Evolutionary conservation across 1,140 invertebrate species (phyloP).

Genomic region (Drosophila ercepeae): DNA sequence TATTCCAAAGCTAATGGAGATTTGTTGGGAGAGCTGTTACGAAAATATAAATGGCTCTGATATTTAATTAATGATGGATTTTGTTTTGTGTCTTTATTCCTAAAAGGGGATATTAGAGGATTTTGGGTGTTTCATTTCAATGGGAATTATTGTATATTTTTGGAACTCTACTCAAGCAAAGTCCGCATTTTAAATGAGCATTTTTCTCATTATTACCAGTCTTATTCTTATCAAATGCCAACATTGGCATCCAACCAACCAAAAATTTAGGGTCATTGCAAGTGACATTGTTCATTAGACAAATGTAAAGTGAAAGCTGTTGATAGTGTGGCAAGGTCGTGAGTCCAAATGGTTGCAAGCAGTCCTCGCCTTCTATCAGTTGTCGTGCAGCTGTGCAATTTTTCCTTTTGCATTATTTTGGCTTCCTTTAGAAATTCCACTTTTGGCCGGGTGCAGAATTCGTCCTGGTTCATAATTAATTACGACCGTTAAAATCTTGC

Average conservation of each 20-base stretch:
- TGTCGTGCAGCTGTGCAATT: conserved; percentile 27
- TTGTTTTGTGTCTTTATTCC: conserved; percentile 6
- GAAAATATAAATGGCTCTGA: conserved; percentile 16
- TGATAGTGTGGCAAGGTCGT: conserved; percentile 41
- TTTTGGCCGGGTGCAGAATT: background rate
- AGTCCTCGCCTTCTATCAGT: conserved; percentile 41
- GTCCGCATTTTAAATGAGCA: background rate
- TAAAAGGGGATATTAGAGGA: conserved; percentile 6
- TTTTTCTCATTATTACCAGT: conserved; percentile 28
- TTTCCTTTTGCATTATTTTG: conserved; percentile 8
- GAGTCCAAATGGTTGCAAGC: conserved; percentile 1
- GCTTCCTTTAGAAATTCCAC: background rate
- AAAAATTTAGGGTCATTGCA: conserved; percentile 20
- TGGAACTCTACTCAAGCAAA: background rate
- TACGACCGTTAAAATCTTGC: conserved; percentile 7
- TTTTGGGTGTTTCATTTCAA: background rate
- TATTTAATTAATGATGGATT: conserved; percentile 34
- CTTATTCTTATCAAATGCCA: conserved; percentile 33
- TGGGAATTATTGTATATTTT: background rate
- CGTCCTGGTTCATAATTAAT: conserved; percentile 52
- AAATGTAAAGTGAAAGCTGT: conserved; percentile 34
- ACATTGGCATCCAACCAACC: conserved; percentile 15
- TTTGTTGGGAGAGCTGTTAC: background rate
- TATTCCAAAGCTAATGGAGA: background rate
- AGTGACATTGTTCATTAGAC: conserved; percentile 35